Base-by-base conservation (phyloP, 1,140 invertebrate genomes). In the Nylanderia fulva region DNA sequence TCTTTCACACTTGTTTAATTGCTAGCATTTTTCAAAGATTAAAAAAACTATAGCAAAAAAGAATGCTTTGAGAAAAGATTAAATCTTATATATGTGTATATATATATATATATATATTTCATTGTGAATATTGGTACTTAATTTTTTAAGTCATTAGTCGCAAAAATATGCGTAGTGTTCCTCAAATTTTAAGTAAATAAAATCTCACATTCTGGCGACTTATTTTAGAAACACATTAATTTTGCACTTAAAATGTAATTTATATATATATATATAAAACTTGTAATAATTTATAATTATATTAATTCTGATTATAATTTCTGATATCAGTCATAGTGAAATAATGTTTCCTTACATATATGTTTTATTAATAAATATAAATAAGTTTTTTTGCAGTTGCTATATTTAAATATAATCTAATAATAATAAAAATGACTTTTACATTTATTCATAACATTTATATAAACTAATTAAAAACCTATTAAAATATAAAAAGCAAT, bases 1-100 rank as follows among this genome's bases (percentile, higher is more conserved):
- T 52, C 21, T 84, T 72, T 85, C 52, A 64, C 56, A 84, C 63
- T 48, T 86, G 33, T 85, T 66, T 87, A n/a, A 60, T 6, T 39
- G 29, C 15, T 74, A 72, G 42, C 56, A 75, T 83, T 77, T 86
- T 88, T 87, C 29, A 75, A 61, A 54, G 6, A 36, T 42, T 42
- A 27, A 4, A 48, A 48, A 15, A 48, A 15, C 54, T 88, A 56
- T 48, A 54, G 64, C 52, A 63, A 61, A 77, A 36, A 68, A 52
- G 18, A 54, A 77, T 75, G 42, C 54, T 69, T 87, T 64, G 24
- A 75, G 52, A 64, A 63, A 60, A 39, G 58, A 48, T 71, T 42
- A 75, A 76, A 86, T 82, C 24, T 69, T 48, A 8, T 71, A 2
- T 15, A 13, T 27, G 29, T 15, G 6, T 27, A 15, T 60, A 75